These are phyloP conservation scores for Iguana delicatissima DNA, from an alignment of 2,797 vertebrate genomes.

Conservation along the genomic window DNA sequence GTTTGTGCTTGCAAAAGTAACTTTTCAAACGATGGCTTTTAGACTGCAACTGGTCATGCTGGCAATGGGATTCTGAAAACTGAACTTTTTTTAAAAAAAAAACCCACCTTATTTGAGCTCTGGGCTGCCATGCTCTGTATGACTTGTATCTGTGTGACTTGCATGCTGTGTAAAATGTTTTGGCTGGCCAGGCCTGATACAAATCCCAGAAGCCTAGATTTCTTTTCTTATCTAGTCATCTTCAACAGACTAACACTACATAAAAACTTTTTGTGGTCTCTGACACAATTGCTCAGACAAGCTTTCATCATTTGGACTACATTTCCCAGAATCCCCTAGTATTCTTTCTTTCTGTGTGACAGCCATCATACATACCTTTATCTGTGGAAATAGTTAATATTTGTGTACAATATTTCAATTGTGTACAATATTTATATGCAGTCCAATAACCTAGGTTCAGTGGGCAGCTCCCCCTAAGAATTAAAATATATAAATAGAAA, in stretches of 20 bases:
- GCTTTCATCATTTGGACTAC: not conserved
- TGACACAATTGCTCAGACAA: not conserved
- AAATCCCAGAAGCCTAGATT: too few species aligned
- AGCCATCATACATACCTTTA: not conserved
- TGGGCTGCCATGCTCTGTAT: too few species aligned
- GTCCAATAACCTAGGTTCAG: not conserved
- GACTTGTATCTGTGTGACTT: not conserved
- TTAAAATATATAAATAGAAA: conserved; percentile 2
- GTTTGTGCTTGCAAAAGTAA: too few species aligned
- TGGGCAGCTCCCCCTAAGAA: not conserved
- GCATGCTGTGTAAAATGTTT: not conserved
- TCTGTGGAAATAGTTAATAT: not conserved
- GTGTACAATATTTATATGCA: conserved; percentile 3
- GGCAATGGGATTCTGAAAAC: too few species aligned
- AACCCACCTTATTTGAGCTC: too few species aligned
- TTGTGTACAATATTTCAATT: not conserved
- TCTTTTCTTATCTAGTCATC: not conserved
- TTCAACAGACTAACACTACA: not conserved
- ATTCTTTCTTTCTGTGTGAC: not conserved
- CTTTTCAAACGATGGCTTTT: too few species aligned
- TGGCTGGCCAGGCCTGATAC: not conserved
- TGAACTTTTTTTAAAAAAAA: too few species aligned
- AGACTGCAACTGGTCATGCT: too few species aligned
- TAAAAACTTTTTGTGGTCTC: not conserved
- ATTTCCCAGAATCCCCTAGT: not conserved